Conservation (phyloP, 2,888 invertebrate species). For the Andricus curvator region DNA sequence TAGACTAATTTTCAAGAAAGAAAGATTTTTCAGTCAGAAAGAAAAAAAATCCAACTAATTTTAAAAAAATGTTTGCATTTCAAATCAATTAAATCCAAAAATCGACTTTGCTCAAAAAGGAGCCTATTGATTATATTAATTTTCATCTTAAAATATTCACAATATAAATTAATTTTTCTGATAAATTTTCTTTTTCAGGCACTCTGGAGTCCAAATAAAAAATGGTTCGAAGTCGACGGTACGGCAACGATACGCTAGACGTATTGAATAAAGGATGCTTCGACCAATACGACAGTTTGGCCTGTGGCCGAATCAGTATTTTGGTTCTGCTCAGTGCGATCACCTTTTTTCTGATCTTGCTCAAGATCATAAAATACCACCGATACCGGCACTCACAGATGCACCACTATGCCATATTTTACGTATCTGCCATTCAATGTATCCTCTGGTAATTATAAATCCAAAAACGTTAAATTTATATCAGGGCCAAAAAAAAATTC, state of each 20-base stretch:
- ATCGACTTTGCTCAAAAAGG: no score
- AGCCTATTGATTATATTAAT: no score
- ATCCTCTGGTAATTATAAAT: conserved; percentile 76
- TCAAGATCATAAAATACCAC: conserved; percentile 78
- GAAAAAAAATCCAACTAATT: no score
- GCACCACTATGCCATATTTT: conserved; percentile 80
- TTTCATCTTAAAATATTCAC: no score
- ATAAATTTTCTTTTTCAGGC: not conserved
- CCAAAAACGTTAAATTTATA: not conserved
- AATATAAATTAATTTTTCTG: not conserved
- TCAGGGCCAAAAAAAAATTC: no score
- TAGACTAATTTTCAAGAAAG: no score
- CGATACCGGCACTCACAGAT: conserved; percentile 77
- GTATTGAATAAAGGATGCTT: conserved; percentile 78
- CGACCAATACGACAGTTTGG: conserved; percentile 76
- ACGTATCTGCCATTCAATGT: conserved; percentile 78
- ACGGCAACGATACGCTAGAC: conserved; percentile 76
- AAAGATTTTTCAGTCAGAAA: no score
- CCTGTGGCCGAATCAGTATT: conserved; percentile 78
- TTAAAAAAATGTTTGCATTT: no score
- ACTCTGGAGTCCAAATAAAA: conserved; percentile 27
- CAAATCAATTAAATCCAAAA: no score
- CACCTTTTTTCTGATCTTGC: conserved; percentile 72
- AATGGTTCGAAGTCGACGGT: conserved; percentile 68
- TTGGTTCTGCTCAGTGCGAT: conserved; percentile 76